Conservation (phyloP, 2,113 vertebrate species). For the Pedetes capensis region DNA sequence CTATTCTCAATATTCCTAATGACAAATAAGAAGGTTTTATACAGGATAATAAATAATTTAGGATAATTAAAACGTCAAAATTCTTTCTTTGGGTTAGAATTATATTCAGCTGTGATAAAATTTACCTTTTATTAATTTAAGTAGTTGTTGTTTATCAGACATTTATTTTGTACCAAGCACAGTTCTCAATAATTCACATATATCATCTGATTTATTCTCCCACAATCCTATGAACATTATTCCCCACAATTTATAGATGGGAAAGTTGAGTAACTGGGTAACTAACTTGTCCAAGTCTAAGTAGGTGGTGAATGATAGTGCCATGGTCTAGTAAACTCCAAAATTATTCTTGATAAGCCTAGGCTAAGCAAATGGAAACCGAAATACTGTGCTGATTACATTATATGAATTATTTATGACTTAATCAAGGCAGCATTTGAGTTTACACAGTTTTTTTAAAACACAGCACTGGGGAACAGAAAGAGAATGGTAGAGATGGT, state of each 20-base stretch:
- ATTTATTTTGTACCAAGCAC: neutral
- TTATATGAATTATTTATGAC: neutral
- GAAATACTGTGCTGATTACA: neutral
- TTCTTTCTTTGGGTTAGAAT: neutral
- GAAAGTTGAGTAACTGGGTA: neutral
- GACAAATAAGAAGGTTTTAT: neutral
- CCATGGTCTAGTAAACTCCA: neutral
- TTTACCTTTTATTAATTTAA: neutral
- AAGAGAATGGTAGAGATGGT: neutral
- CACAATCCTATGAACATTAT: neutral
- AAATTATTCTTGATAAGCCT: neutral
- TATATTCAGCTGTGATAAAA: neutral
- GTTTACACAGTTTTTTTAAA: neutral
- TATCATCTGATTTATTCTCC: neutral
- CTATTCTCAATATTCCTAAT: neutral
- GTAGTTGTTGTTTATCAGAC: neutral
- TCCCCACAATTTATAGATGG: neutral
- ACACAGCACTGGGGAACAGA: neutral
- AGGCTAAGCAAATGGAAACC: neutral
- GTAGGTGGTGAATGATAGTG: neutral
- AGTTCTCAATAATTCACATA: neutral
- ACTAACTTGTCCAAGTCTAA: neutral
- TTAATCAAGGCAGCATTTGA: neutral
- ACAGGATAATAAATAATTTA: neutral
- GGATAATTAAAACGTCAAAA: neutral